phyloP scores from a whole-genome alignment of 2,797 vertebrate genomes.

The Sebastes jordani region DNA sequence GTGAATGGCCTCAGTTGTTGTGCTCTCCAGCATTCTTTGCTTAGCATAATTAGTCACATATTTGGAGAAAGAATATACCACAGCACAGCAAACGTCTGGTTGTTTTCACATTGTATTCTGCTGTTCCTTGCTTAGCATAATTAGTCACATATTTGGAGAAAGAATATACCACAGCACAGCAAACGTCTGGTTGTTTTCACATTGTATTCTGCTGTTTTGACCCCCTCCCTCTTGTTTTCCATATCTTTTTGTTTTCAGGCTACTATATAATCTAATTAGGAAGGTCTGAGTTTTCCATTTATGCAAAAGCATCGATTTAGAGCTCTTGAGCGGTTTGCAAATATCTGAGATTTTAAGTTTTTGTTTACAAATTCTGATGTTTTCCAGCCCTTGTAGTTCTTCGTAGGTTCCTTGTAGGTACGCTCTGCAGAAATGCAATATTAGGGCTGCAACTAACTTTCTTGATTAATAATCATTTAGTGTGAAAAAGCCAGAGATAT shows the following conservation, averaged over 20 bases:
- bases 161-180: slow-evolving; percentile 20
- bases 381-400: slow-evolving; percentile 1
- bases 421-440: background rate
- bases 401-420: background rate
- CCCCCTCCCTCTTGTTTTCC: slow-evolving; percentile 23
- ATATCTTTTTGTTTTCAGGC: slow-evolving; percentile 29
- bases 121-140: slow-evolving; percentile 4
- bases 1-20: slow-evolving; percentile 7
- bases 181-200: slow-evolving; percentile 50
- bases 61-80: slow-evolving; percentile 36
- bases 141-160: slow-evolving; percentile 46
- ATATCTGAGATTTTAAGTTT: slow-evolving; percentile 1
- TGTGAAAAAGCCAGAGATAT: background rate
- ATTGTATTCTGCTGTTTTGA: slow-evolving; percentile 25
- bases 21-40: slow-evolving; percentile 21
- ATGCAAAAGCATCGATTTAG: background rate
- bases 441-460: background rate
- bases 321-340: slow-evolving; percentile 1
- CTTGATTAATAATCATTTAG: no score
- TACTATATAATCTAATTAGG: slow-evolving; percentile 32
- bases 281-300: slow-evolving; percentile 31
- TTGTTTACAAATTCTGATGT: slow-evolving; percentile 6
- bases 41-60: slow-evolving; percentile 35
- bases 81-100: slow-evolving; percentile 41
- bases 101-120: slow-evolving; percentile 42